Percentiles rank a stretch among this genome's conserved stretches.
Conservation (phyloP, 2,888 invertebrate species). For the Alloscopus bannaensis region DNA sequence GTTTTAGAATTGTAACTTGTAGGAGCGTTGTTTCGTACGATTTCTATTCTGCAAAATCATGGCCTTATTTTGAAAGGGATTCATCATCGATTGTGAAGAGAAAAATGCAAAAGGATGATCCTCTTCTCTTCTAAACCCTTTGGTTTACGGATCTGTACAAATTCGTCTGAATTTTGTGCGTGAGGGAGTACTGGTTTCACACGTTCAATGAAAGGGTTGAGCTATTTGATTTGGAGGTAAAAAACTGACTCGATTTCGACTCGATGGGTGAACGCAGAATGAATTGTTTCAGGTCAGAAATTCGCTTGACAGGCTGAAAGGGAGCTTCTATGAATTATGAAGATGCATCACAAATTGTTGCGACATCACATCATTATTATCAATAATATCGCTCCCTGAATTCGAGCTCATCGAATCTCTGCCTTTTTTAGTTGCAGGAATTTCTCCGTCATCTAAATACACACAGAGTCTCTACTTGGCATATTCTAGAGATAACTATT, state of each 20-base stretch:
- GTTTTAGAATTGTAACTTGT: background rate
- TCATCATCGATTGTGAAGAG: background rate
- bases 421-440: constrained; percentile 11
- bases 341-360: constrained; percentile 35
- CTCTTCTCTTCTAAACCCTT: too few relatives aligned
- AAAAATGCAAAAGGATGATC: background rate
- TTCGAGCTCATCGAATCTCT: too few relatives aligned
- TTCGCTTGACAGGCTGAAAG: constrained; percentile 28
- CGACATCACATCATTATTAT: constrained; percentile 36
- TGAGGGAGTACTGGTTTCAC: constrained; percentile 14
- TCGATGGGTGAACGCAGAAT: constrained; percentile 22
- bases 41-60: constrained; percentile 35
- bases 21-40: background rate
- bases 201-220: background rate
- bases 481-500: too few relatives aligned
- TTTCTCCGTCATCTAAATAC: constrained; percentile 43
- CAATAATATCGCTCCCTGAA: constrained; percentile 26
- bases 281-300: constrained; percentile 30
- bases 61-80: constrained; percentile 18
- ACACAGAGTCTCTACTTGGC: background rate
- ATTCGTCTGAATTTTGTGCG: background rate
- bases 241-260: too few relatives aligned
- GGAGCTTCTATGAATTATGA: constrained; percentile 11
- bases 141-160: too few relatives aligned
- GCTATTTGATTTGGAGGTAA: constrained; percentile 5